These are phyloP conservation scores for Agriopis marginaria DNA, from an alignment of 2,888 invertebrate species.

Conservation along the genomic window DNA sequence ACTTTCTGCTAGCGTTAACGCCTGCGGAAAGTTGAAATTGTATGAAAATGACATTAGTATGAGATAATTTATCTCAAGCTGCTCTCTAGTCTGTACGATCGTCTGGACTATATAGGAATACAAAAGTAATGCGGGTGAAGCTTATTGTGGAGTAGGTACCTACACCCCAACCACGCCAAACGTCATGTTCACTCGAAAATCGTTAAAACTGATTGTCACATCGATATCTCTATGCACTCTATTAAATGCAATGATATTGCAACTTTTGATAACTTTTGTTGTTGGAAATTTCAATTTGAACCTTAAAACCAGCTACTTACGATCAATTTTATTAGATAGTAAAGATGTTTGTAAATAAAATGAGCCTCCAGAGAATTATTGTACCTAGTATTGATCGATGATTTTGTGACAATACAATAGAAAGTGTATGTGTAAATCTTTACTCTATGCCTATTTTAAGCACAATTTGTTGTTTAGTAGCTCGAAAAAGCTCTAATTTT, in stretches of 20 bases:
- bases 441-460: conserved; percentile 42
- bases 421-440: no score
- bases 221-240: conserved; percentile 38
- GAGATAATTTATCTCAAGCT: no score
- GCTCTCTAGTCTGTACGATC: no score
- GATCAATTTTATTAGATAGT: background rate
- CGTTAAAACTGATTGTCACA: conserved; percentile 45
- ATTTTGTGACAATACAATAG: conserved; percentile 46
- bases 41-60: no score
- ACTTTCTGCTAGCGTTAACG: no score
- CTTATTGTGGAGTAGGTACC: background rate
- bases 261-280: conserved; percentile 37
- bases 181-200: conserved; percentile 32
- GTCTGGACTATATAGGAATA: no score
- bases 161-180: conserved; percentile 21
- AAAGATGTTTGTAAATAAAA: background rate
- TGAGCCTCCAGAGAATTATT: conserved; percentile 20
- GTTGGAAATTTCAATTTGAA: conserved; percentile 27
- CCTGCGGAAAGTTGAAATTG: no score
- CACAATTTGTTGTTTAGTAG: conserved; percentile 33
- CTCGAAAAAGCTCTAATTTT: background rate
- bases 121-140: conserved; percentile 11
- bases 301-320: conserved; percentile 26
- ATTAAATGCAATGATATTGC: conserved; percentile 58
- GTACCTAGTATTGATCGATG: conserved; percentile 53